Evolutionary conservation across 2,113 vertebrate species (phyloP).

Genomic region (Sula dactylatra): DNA sequence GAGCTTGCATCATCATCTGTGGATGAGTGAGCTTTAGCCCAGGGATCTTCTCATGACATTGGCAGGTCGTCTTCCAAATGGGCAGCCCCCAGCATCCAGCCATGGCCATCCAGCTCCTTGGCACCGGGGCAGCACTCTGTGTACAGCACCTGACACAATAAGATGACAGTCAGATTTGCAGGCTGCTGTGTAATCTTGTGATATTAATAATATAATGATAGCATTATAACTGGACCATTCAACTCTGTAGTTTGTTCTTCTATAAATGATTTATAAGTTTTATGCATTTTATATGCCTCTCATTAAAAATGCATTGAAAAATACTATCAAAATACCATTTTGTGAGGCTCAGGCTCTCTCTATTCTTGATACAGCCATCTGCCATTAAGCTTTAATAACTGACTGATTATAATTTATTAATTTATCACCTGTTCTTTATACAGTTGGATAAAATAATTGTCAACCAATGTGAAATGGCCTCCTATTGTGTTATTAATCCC

Average conservation of each 20-base stretch:
- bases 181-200: background rate
- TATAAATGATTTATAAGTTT: constrained; percentile 64
- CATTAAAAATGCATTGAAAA: constrained; percentile 68
- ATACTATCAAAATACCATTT: constrained; percentile 63
- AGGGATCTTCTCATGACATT: background rate
- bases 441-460: constrained; percentile 63
- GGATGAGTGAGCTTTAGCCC: background rate
- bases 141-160: background rate
- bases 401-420: constrained; percentile 71
- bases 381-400: constrained; percentile 61
- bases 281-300: constrained; percentile 65
- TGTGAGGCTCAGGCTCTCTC: constrained; percentile 10
- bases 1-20: background rate
- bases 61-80: background rate
- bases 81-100: background rate
- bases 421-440: constrained; percentile 70
- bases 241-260: constrained; percentile 43
- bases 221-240: constrained; percentile 59
- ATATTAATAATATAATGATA: constrained; percentile 60
- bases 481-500: constrained; percentile 67
- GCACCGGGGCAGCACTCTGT: background rate
- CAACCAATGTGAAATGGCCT: constrained; percentile 46
- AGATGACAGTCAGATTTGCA: background rate
- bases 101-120: fast-evolving
- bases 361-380: constrained; percentile 53